Conservation (phyloP, 2,113 vertebrate genomes). For the Lanius collurio region DNA sequence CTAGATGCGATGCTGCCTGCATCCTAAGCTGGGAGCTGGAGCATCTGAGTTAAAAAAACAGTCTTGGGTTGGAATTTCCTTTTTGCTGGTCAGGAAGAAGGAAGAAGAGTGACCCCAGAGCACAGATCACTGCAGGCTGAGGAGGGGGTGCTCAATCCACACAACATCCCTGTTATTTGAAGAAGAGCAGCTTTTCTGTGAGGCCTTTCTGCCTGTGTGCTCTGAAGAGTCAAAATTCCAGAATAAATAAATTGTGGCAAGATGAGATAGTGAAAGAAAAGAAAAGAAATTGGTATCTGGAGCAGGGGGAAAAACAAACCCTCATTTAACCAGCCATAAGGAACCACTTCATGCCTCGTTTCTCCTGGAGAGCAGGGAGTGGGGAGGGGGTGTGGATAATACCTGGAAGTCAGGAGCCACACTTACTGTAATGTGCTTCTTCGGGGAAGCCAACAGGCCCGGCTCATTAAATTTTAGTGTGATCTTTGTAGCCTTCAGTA, state of each 20-base stretch:
- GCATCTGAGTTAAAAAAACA: background rate
- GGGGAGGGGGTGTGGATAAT: background rate
- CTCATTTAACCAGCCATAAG: background rate
- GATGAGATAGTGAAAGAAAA: background rate
- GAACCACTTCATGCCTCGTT: background rate
- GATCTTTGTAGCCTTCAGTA: constrained; percentile 32
- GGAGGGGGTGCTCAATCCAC: background rate
- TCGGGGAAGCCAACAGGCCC: constrained; percentile 38
- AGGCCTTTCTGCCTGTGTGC: background rate
- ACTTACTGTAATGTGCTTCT: background rate
- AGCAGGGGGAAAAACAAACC: background rate
- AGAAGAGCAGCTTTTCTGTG: background rate
- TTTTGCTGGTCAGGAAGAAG: background rate
- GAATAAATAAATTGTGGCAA: background rate
- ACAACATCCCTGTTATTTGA: accelerated
- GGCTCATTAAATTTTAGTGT: constrained; percentile 59
- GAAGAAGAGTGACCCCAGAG: background rate
- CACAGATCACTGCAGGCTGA: background rate
- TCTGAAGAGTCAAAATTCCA: background rate
- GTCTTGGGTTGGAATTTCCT: background rate
- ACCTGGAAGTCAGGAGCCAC: background rate
- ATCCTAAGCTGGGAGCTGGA: constrained; percentile 19
- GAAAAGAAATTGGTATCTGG: background rate
- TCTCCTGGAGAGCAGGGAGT: background rate
- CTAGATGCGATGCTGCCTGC: background rate